These are phyloP conservation scores for Luffia ferchaultella DNA, from an alignment of 2,888 invertebrate genomes.

Conservation along the genomic window DNA sequence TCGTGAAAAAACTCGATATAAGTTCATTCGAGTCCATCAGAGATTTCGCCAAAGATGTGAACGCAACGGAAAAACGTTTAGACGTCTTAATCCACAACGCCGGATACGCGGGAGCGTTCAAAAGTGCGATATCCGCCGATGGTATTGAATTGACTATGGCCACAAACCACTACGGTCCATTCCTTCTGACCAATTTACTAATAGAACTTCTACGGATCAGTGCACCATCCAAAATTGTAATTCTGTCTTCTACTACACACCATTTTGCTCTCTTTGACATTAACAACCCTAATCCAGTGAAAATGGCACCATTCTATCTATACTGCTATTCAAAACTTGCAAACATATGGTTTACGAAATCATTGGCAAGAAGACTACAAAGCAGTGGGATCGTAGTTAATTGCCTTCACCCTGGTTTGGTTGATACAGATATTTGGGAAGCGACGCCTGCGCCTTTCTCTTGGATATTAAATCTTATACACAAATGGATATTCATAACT, in stretches of 20 bases:
- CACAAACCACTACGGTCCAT: conserved; percentile 94
- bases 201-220: conserved; percentile 81
- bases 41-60: conserved; percentile 83
- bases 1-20: conserved; percentile 79
- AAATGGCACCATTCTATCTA: conserved; percentile 70
- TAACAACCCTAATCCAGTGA: conserved; percentile 82
- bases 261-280: too few species aligned
- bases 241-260: conserved; percentile 90
- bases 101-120: conserved; percentile 79
- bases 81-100: conserved; percentile 91
- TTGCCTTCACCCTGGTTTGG: conserved; percentile 87
- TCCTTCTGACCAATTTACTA: conserved; percentile 89
- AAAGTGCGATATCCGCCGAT: conserved; percentile 75
- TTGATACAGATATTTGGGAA: conserved; percentile 85
- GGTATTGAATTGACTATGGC: conserved; percentile 90
- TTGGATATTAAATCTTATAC: conserved; percentile 70
- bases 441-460: conserved; percentile 79
- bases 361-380: conserved; percentile 78
- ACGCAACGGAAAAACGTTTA: conserved; percentile 73
- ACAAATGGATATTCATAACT: conserved; percentile 78
- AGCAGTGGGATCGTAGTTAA: conserved; percentile 84
- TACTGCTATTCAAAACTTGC: conserved; percentile 89
- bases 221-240: conserved; percentile 77
- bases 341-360: conserved; percentile 82
- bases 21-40: conserved; percentile 81